Evolutionary conservation across 1,140 invertebrate species (phyloP).

Genomic region (Pseudomyrmex concolor): DNA sequence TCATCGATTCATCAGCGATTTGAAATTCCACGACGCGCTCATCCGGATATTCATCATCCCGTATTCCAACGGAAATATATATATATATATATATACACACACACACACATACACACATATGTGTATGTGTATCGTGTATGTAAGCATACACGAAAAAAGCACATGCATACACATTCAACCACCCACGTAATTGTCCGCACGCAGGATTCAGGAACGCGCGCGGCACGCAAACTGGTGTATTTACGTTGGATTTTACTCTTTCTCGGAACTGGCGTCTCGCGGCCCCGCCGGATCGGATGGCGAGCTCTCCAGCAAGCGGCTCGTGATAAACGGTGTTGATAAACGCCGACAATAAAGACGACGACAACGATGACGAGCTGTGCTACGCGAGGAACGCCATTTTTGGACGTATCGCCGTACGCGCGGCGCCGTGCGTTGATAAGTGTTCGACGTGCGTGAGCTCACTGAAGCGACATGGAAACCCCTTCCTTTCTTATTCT

Average conservation of each 20-base stretch:
- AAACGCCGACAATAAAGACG: neutral
- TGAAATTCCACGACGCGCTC: neutral
- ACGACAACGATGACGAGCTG: slow-evolving; percentile 36
- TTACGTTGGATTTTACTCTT: slow-evolving; percentile 55
- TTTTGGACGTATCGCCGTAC: slow-evolving; percentile 70
- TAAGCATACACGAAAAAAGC: no score
- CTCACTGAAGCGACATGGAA: slow-evolving; percentile 76
- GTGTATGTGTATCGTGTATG: no score
- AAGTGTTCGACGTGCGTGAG: slow-evolving; percentile 76
- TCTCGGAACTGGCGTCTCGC: neutral
- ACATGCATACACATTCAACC: neutral
- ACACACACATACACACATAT: neutral
- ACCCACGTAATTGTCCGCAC: slow-evolving; percentile 23
- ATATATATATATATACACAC: no score
- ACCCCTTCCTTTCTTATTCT: slow-evolving; percentile 60
- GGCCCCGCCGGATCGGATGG: slow-evolving; percentile 1
- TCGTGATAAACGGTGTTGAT: slow-evolving; percentile 13
- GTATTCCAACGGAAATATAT: slow-evolving; percentile 12
- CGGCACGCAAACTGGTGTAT: slow-evolving; percentile 58
- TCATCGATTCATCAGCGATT: neutral
- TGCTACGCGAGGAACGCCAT: slow-evolving; percentile 77
- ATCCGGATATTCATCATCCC: slow-evolving; percentile 13
- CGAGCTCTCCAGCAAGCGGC: neutral
- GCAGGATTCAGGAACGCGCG: slow-evolving; percentile 55
- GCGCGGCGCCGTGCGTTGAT: slow-evolving; percentile 54